A percentile compares a stretch with the other conserved stretches of the same genome.
Evolutionary conservation across 2,888 invertebrate genomes (phyloP).

Genomic region (Lottia scabra): DNA sequence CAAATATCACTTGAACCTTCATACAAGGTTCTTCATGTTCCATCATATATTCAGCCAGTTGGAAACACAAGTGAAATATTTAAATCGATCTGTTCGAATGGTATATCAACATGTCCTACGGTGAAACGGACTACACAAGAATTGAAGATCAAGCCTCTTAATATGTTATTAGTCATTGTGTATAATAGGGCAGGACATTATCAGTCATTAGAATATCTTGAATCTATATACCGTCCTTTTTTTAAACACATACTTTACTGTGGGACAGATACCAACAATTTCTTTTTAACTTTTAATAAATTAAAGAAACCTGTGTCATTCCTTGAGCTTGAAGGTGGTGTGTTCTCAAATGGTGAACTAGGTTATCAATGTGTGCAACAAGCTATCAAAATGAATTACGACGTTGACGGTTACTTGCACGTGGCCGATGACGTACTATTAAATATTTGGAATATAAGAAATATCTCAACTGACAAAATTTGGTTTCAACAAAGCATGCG

Average conservation of each 20-base stretch:
- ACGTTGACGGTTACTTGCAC: constrained; percentile 10
- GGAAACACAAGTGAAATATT: neutral
- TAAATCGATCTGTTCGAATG: neutral
- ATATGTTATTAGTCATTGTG: neutral
- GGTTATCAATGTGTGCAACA: constrained; percentile 7
- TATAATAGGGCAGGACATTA: constrained; percentile 1
- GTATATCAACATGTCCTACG: neutral
- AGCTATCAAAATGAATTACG: constrained; percentile 6
- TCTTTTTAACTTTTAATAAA: neutral
- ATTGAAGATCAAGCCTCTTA: neutral
- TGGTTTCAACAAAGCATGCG: constrained; percentile 14
- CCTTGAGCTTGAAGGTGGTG: neutral
- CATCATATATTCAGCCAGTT: neutral
- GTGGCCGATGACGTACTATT: constrained; percentile 10
- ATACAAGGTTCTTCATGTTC: neutral
- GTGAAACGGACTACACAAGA: neutral
- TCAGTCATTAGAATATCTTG: neutral
- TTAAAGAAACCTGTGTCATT: neutral
- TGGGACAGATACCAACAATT: neutral
- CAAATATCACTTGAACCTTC: neutral
- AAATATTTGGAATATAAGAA: constrained; percentile 5
- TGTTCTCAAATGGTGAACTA: neutral
- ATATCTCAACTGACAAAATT: constrained; percentile 1
- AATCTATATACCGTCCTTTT: neutral
- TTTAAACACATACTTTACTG: constrained; percentile 5